Evolutionary conservation across 2,888 invertebrate genomes (phyloP).

Genomic region (Muschampia plurimacula): DNA sequence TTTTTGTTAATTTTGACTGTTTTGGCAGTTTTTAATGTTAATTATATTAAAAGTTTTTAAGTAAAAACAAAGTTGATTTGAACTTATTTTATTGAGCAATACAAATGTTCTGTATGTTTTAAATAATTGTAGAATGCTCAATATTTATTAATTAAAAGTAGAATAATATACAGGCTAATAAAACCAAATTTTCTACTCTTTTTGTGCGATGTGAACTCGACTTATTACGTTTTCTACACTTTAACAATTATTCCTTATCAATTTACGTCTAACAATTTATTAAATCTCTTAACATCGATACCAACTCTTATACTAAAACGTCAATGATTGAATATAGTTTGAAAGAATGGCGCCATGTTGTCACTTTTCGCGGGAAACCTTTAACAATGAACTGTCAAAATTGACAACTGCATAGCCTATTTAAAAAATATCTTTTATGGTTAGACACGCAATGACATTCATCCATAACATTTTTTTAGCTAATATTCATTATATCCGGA

Average conservation of each 20-base stretch:
- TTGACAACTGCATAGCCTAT: slow-evolving; percentile 23
- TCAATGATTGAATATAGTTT: slow-evolving; percentile 57
- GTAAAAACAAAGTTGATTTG: neutral
- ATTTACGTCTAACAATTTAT: slow-evolving; percentile 63
- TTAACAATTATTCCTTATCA: slow-evolving; percentile 67
- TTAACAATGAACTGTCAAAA: slow-evolving; percentile 29
- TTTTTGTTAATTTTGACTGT: slow-evolving; percentile 7
- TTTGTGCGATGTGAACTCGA: slow-evolving; percentile 82
- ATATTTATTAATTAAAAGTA: slow-evolving; percentile 40
- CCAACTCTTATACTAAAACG: slow-evolving; percentile 66
- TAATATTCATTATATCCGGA: slow-evolving; percentile 27
- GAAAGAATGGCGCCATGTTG: slow-evolving; percentile 47
- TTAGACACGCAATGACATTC: slow-evolving; percentile 12
- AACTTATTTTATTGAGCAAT: slow-evolving; percentile 28
- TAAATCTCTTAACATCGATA: slow-evolving; percentile 67
- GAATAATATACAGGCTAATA: slow-evolving; percentile 31
- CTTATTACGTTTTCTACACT: slow-evolving; percentile 66
- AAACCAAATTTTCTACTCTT: slow-evolving; percentile 58
- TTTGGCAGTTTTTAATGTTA: slow-evolving; percentile 26
- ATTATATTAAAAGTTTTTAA: neutral
- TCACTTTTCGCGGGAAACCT: slow-evolving; percentile 20
- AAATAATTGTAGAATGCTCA: neutral
- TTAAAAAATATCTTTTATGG: neutral
- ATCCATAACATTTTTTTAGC: slow-evolving; percentile 15
- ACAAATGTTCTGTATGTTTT: slow-evolving; percentile 4